phyloP scores from a whole-genome alignment of 1,140 invertebrate species.

The Bursaphelenchus mucronatus region DNA sequence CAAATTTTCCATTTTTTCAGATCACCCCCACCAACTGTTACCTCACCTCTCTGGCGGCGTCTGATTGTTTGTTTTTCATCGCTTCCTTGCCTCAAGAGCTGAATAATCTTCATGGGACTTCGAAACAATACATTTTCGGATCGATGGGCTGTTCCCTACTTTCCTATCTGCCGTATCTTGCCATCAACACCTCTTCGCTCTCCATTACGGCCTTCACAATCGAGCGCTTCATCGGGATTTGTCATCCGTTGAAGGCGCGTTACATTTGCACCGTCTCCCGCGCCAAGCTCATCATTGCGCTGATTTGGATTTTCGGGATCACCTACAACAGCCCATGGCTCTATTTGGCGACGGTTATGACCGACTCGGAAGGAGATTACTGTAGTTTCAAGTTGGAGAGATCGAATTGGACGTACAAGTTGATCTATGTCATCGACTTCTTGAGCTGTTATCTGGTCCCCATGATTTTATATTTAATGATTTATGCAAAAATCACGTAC shows the following conservation, averaged over 20 bases:
- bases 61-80: conserved; percentile 67
- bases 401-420: conserved; percentile 55
- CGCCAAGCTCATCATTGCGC: conserved; percentile 55
- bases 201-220: conserved; percentile 71
- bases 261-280: conserved; percentile 61
- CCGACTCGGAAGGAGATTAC: conserved; percentile 26
- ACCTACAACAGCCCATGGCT: conserved; percentile 61
- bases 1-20: conserved; percentile 64
- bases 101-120: conserved; percentile 66
- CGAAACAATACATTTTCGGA: conserved; percentile 68
- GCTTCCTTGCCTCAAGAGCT: conserved; percentile 68
- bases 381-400: conserved; percentile 53
- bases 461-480: conserved; percentile 58
- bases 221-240: conserved; percentile 68
- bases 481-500: conserved; percentile 60
- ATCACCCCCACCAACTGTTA: conserved; percentile 69
- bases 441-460: conserved; percentile 54
- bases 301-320: conserved; percentile 59
- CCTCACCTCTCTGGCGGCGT: conserved; percentile 67
- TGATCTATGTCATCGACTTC: conserved; percentile 45
- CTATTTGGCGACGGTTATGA: conserved; percentile 55
- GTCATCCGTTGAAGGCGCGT: conserved; percentile 66
- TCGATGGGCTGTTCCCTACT: conserved; percentile 66
- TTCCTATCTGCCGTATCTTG: conserved; percentile 70
- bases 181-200: conserved; percentile 69